Evolutionary conservation across 2,888 invertebrate genomes (phyloP), one percentile per base, ranked within the genome.

Genomic region (Conops quadrifasciatus): DNA sequence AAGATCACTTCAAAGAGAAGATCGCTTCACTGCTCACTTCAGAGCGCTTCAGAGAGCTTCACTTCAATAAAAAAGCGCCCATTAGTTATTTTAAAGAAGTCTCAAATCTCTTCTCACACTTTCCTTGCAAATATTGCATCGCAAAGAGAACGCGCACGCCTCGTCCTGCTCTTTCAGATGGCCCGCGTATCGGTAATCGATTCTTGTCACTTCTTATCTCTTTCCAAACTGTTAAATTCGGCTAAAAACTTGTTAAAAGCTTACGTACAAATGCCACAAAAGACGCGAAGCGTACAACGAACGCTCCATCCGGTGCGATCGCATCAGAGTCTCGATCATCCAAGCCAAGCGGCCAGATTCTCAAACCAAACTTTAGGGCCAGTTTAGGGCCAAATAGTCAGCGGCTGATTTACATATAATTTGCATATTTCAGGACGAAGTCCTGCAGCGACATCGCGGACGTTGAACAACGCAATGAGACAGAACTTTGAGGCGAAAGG

Each of bases 321-420:
- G 24, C 30, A 66, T 66, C 43, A 66, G 24, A 43, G 15, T n/a
- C 30, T 30, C 59, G 67, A 59, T 67, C 59, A 49, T 45, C 59
- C 45, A n/a, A 66, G 49, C 2, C 24, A 16, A 28, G 24, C 30
- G 15, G 24, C 11, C 43, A 24, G 56, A 36, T 36, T 28, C 66
- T 66, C 56, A 53, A 36, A 63, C 16, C 19, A 47, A 30, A 67
- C 1, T 24, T 36, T 49, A 16, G 24, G 3, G 51, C 47, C 19
- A 30, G n/a, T 47, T 65, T 67, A 60, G 67, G 72, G 76, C 13
- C 13, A 19, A 80, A 82, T 82, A 82, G 82, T 81, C 82, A 78
- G 77, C 77, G 75, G 73, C 80, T 82, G 80, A 82, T 82, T 82
- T 82, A 83, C 82, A 82, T 83, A 80, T 80, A 81, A 83, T 82